Conservation (phyloP, 2,888 invertebrate genomes). For the Drosophila stalkeri region DNA sequence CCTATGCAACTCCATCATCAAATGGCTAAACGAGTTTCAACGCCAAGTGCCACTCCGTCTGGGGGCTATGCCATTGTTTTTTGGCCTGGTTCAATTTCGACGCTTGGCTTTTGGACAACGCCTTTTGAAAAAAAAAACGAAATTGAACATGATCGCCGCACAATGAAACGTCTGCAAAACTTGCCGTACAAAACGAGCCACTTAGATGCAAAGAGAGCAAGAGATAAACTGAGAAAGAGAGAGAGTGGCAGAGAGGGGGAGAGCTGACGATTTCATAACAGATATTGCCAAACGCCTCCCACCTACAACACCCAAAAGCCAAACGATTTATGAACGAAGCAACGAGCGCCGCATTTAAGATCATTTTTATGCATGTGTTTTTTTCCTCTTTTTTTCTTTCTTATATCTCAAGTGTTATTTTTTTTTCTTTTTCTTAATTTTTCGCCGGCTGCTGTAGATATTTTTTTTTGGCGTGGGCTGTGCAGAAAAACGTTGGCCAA, state of each 20-base stretch:
- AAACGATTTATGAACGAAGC: conserved; percentile 54
- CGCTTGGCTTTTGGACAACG: conserved; percentile 51
- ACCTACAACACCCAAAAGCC: conserved; percentile 19
- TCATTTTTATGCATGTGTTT: conserved; percentile 32
- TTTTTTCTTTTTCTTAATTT: conserved; percentile 10
- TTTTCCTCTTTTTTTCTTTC: conserved; percentile 31
- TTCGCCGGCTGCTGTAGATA: conserved; percentile 50
- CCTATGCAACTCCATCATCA: conserved; percentile 49
- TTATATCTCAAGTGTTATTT: conserved; percentile 17
- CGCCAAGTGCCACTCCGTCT: conserved; percentile 71
- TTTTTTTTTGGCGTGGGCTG: conserved; percentile 44
- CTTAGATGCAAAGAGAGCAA: background rate
- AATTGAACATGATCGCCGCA: conserved; percentile 64
- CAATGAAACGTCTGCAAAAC: conserved; percentile 47
- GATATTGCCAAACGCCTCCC: conserved; percentile 72
- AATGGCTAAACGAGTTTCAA: conserved; percentile 63
- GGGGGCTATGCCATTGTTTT: conserved; percentile 65
- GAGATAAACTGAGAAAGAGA: background rate
- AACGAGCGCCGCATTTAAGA: conserved; percentile 31
- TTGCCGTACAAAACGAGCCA: conserved; percentile 25
- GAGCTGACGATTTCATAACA: conserved; percentile 67
- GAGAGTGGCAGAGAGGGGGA: background rate
- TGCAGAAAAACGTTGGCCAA: conserved; percentile 47
- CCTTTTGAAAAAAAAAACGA: conserved; percentile 45
- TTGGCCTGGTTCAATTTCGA: conserved; percentile 74